Base-by-base conservation (phyloP, 2,113 vertebrate genomes). In the Glaucomys volans region DNA sequence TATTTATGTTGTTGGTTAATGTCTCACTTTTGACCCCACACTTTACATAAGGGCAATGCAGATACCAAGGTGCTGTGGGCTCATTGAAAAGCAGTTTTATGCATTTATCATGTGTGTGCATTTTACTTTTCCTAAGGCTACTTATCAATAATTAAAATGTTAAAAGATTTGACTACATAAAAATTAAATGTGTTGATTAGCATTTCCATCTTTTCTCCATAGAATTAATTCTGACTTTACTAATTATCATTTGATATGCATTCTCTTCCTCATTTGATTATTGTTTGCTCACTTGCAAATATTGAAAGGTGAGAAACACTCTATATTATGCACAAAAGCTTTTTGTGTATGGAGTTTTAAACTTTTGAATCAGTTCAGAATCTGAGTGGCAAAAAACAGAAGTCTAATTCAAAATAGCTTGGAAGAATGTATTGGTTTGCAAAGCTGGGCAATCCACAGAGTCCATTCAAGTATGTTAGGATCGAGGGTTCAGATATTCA, bases 141-240 rank as follows among this genome's bases (percentile, higher is more conserved):
- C 30, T 81, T 87, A 75, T 80, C 80, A 96, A 83, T 96, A 93
- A 76, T 95, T 87, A 85, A 96, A 54, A 76, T 17, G 72, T 28
- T 79, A 42, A 83, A 75, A 66, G 5, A 86, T 82, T 79, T 94
- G 74, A 57, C 22, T 32, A 71, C 40, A 81, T 94, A 80, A 91
- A 97, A 83, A 35, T 88, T 79, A 93, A 83, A 8, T 93, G 42
- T 64, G 44, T 37, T 90, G 59, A 47, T 66, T 90, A 92, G 24
- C 54, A 80, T 91, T 96, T 90, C 57, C 0, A 59, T 83, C 79
- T 75, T 92, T 77, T 84, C 5, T 64, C 7, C 82, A 92, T 90
- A 83, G 42, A 82, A 91, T 52, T 82, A 91, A 54, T 71, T 94
- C 37, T 30, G 95, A 8, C 22, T 77, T 13, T 28, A 44, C 9